Percentiles rank a stretch among this genome's conserved stretches.
These are phyloP conservation scores for Eilema griseolum DNA, from an alignment of 2,888 invertebrate genomes.

Conservation along the genomic window DNA sequence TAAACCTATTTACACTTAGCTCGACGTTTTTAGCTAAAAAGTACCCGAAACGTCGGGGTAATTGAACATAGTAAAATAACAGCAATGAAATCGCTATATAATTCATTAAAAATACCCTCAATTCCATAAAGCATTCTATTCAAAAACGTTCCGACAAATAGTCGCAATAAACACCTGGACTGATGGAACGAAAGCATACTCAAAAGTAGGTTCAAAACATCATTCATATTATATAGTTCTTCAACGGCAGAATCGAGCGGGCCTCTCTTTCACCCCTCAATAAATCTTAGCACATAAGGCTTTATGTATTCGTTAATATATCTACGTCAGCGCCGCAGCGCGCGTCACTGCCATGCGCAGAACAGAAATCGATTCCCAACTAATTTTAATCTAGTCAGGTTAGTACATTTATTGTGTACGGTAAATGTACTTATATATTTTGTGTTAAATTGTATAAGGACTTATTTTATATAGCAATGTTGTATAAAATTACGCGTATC, in stretches of 20 bases:
- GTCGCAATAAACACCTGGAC: not conserved
- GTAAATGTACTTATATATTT: conserved; percentile 7
- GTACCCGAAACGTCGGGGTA: too few species aligned
- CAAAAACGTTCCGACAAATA: not conserved
- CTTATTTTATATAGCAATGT: not conserved
- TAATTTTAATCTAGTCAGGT: conserved; percentile 40
- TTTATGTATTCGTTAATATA: conserved; percentile 44
- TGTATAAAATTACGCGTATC: not conserved
- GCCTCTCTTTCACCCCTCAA: conserved; percentile 11
- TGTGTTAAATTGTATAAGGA: not conserved
- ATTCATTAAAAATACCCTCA: too few species aligned
- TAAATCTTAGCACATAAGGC: conserved; percentile 36
- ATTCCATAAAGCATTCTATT: too few species aligned
- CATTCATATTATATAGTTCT: not conserved
- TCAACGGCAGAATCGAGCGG: conserved; percentile 17
- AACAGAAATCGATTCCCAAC: conserved; percentile 63
- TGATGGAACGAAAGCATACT: not conserved
- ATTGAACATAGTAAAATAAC: too few species aligned
- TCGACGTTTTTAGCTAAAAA: too few species aligned
- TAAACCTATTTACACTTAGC: too few species aligned
- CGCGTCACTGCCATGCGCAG: conserved; percentile 67
- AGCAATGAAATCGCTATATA: too few species aligned
- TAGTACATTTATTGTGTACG: conserved; percentile 6
- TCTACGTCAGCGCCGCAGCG: conserved; percentile 61
- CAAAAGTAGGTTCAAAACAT: not conserved